phyloP scores from a whole-genome alignment of 1,140 invertebrate species.

The Cherax quadricarinatus region DNA sequence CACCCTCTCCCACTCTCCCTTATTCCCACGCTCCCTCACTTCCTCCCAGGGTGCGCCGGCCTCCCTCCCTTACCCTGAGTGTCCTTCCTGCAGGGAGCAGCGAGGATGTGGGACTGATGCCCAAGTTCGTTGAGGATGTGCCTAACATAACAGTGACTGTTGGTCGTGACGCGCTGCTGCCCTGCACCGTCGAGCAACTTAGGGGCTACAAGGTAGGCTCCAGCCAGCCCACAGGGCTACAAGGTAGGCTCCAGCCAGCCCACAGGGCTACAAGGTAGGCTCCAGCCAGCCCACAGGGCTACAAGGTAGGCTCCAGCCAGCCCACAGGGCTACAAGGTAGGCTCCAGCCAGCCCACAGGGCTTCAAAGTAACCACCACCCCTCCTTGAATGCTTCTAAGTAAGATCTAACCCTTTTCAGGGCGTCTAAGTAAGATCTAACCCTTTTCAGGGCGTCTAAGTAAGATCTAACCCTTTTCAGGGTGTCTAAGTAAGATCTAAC shows the following conservation, averaged over 20 bases:
- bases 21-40: neutral
- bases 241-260: neutral
- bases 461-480: neutral
- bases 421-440: neutral
- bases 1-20: neutral
- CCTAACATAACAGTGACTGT: conserved; percentile 87
- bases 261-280: neutral
- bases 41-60: neutral
- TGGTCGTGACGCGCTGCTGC: conserved; percentile 86
- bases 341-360: neutral
- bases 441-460: neutral
- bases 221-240: neutral
- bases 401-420: neutral
- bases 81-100: neutral
- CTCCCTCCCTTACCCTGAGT: neutral
- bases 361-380: neutral
- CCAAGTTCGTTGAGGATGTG: conserved; percentile 84
- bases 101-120: conserved; percentile 74
- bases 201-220: conserved; percentile 85
- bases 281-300: neutral
- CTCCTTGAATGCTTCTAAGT: neutral
- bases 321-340: neutral
- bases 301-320: neutral
- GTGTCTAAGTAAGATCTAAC: neutral
- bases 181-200: conserved; percentile 86